Conservation (phyloP, 92 coral and sea anemone species). For the Heteractis magnifica region DNA sequence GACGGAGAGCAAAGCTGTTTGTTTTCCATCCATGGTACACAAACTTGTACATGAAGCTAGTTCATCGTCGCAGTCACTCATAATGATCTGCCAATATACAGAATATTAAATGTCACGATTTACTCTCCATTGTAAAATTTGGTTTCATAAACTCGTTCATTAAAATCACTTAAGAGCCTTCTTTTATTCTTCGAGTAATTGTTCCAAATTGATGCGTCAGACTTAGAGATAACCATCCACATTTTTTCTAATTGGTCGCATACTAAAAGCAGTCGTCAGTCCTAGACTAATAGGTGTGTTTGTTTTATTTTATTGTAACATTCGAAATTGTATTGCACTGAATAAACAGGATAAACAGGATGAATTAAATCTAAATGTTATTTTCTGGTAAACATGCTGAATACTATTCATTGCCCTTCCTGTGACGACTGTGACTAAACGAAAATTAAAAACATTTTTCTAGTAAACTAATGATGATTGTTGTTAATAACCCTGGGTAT, state of each 20-base stretch:
- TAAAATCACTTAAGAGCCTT: neutral
- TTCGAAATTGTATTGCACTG: too few relatives aligned
- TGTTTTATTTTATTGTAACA: neutral
- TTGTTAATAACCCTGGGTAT: neutral
- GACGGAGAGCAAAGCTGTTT: constrained; percentile 27
- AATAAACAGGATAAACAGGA: too few relatives aligned
- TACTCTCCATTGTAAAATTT: neutral
- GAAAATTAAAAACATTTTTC: too few relatives aligned
- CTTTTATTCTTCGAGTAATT: neutral
- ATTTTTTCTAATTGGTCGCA: neutral
- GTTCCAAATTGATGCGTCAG: neutral
- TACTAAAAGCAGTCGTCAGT: neutral
- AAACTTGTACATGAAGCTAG: constrained; percentile 1
- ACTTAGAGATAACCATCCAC: neutral
- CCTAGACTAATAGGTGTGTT: neutral
- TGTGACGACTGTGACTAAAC: too few relatives aligned
- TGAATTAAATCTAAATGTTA: too few relatives aligned
- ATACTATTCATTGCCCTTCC: too few relatives aligned
- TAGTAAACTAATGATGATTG: neutral
- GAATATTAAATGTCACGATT: neutral
- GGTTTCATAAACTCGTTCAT: neutral
- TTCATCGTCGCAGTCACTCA: constrained; percentile 11
- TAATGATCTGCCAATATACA: neutral
- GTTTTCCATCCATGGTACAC: constrained; percentile 20
- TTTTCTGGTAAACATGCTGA: too few relatives aligned